phyloP scores from a whole-genome alignment of 2,113 vertebrate species.

The Ceyx cyanopectus region DNA sequence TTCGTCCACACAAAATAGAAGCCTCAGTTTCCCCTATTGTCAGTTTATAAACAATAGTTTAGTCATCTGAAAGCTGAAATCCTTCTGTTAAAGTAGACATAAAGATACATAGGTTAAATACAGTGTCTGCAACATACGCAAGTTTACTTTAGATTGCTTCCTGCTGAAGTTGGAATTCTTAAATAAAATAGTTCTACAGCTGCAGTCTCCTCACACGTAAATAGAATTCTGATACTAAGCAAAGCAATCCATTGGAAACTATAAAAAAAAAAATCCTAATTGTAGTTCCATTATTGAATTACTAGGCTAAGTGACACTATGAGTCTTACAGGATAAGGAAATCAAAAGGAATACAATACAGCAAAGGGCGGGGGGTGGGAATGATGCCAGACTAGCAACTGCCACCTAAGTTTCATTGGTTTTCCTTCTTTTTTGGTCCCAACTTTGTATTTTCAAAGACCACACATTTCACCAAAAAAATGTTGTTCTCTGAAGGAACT shows the following conservation, averaged over 20 bases:
- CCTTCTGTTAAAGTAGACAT: neutral
- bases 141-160: neutral
- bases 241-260: neutral
- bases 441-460: neutral
- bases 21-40: neutral
- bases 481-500: neutral
- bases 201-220: neutral
- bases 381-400: neutral
- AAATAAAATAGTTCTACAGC: slow-evolving; percentile 10
- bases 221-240: slow-evolving; percentile 5
- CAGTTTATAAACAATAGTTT: neutral
- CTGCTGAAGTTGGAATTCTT: neutral
- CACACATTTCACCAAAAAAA: neutral
- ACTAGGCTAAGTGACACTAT: neutral
- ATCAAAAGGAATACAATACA: neutral
- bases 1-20: neutral
- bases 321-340: neutral
- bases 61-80: neutral
- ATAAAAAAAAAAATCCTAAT: neutral
- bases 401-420: neutral
- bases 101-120: neutral
- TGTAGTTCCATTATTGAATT: neutral
- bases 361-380: fast-evolving
- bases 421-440: neutral
- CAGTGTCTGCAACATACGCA: neutral